Evolutionary conservation across 2,797 vertebrate species (phyloP).

Genomic region (Apogon hyalosoma): DNA sequence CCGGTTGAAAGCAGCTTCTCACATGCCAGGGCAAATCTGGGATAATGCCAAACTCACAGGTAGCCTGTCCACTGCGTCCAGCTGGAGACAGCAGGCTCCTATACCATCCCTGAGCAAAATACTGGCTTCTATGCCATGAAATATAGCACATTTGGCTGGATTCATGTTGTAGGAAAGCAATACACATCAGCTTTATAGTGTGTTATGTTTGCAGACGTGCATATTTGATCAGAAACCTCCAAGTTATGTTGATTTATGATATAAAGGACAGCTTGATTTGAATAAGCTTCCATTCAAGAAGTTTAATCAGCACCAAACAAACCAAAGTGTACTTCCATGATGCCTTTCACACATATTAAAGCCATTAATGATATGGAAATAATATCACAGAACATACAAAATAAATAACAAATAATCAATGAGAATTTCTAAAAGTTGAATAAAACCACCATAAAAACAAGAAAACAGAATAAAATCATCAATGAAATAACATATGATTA

Average conservation of each 20-base stretch:
- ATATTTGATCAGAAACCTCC: neutral
- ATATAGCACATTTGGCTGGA: constrained; percentile 44
- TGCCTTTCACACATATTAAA: too few species aligned
- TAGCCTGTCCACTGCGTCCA: constrained; percentile 58
- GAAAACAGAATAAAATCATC: too few species aligned
- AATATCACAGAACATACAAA: too few species aligned
- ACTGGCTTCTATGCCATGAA: constrained; percentile 41
- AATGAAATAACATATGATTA: too few species aligned
- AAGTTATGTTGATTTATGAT: neutral
- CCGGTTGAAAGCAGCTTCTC: constrained; percentile 54
- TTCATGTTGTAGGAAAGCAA: constrained; percentile 41
- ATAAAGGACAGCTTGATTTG: neutral
- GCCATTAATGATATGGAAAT: too few species aligned
- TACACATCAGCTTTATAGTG: constrained; percentile 4
- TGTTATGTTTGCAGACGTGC: neutral
- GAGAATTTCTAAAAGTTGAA: too few species aligned
- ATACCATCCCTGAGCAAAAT: constrained; percentile 41
- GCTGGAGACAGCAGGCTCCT: constrained; percentile 58
- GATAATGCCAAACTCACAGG: constrained; percentile 70
- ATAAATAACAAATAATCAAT: too few species aligned
- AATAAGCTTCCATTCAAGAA: too few species aligned
- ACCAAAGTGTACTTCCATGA: too few species aligned
- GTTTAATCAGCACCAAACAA: too few species aligned
- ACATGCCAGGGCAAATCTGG: constrained; percentile 73
- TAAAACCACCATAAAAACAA: too few species aligned